Evolutionary conservation across 2,113 vertebrate species (phyloP).

Genomic region (Desmodus rotundus): DNA sequence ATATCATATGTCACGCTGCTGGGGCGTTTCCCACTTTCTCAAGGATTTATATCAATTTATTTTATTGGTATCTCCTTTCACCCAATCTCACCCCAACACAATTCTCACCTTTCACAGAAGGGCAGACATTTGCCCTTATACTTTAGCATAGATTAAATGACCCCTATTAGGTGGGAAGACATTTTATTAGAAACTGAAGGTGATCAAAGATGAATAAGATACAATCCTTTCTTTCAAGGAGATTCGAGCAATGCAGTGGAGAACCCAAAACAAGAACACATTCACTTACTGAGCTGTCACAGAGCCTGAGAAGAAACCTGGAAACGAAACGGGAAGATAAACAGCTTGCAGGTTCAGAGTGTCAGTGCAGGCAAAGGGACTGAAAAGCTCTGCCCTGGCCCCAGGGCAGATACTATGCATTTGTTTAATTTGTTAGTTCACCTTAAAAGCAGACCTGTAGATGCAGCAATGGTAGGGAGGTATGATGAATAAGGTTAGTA

Average conservation of each 20-base stretch:
- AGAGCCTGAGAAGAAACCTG: not conserved
- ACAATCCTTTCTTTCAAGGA: not conserved
- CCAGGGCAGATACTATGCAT: not conserved
- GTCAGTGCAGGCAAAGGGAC: not conserved
- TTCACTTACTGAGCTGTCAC: not conserved
- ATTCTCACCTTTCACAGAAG: not conserved
- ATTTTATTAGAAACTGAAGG: not conserved
- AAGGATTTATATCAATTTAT: not conserved
- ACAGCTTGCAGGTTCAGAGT: not conserved
- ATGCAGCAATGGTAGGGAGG: not conserved
- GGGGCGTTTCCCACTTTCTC: not conserved
- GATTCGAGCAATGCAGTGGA: not conserved
- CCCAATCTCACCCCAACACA: not conserved
- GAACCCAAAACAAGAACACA: not conserved
- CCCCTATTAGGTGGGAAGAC: not conserved
- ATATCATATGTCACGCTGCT: not conserved
- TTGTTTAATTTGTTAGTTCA: slow-evolving; percentile 18
- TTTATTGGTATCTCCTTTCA: not conserved
- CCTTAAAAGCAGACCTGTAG: not conserved
- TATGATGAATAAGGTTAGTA: slow-evolving; percentile 51
- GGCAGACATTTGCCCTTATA: not conserved
- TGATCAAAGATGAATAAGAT: not conserved
- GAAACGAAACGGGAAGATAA: not conserved
- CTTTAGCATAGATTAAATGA: not conserved
- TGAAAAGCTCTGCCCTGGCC: not conserved